Evolutionary conservation across 1,140 invertebrate genomes (phyloP).

Genomic region (Lysiphlebus fabarum): DNA sequence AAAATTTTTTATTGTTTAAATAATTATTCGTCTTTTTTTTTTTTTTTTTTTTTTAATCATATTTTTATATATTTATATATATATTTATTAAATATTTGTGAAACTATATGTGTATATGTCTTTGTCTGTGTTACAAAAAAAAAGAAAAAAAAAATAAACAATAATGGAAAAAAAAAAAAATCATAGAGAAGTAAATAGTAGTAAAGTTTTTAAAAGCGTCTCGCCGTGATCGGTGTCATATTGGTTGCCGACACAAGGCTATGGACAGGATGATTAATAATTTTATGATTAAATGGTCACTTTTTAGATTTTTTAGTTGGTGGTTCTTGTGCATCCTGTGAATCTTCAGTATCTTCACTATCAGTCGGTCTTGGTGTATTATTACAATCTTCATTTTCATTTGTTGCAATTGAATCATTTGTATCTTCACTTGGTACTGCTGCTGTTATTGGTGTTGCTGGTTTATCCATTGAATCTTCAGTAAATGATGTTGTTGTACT

Average conservation of each 20-base stretch:
- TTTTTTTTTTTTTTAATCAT: too few relatives aligned
- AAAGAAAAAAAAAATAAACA: background rate
- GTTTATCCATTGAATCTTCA: constrained; percentile 67
- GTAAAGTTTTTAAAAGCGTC: constrained; percentile 45
- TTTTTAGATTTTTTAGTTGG: constrained; percentile 53
- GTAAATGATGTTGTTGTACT: constrained; percentile 68
- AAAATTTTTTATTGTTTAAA: too few relatives aligned
- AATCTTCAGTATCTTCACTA: constrained; percentile 50
- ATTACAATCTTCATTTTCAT: constrained; percentile 46
- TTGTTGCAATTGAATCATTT: constrained; percentile 48
- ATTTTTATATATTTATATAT: too few relatives aligned
- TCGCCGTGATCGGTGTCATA: constrained; percentile 43
- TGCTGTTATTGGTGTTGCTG: constrained; percentile 50
- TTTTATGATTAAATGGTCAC: constrained; percentile 41
- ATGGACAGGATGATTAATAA: constrained; percentile 33
- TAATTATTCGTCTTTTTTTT: too few relatives aligned
- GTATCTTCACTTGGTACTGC: constrained; percentile 46
- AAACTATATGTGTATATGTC: background rate
- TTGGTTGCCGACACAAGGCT: constrained; percentile 43
- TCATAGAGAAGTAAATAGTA: too few relatives aligned
- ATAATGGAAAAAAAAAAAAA: background rate
- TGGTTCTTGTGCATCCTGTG: constrained; percentile 49
- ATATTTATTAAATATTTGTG: too few relatives aligned
- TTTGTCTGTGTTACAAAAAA: background rate
- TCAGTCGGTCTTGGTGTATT: constrained; percentile 50